phyloP scores from a whole-genome alignment of 2,113 vertebrate genomes.

The Girardinichthys multiradiatus region DNA sequence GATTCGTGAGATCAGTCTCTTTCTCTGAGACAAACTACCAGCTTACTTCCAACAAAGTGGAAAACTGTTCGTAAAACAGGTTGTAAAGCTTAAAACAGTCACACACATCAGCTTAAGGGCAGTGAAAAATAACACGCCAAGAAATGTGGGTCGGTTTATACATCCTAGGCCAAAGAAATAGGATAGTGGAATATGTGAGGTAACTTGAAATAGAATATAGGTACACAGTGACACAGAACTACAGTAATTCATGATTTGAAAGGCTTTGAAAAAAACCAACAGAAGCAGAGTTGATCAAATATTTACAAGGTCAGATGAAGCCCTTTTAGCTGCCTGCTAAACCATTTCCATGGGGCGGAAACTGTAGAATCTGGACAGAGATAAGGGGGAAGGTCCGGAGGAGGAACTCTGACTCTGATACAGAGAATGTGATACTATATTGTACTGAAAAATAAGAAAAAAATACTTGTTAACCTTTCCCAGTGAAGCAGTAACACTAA shows the following conservation, averaged over 20 bases:
- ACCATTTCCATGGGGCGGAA: slow-evolving; percentile 6
- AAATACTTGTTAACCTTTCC: too few relatives aligned
- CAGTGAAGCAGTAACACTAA: too few relatives aligned
- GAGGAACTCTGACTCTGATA: neutral
- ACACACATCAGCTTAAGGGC: too few relatives aligned
- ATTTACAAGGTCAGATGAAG: slow-evolving; percentile 15
- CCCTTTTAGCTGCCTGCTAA: neutral
- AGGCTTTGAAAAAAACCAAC: neutral
- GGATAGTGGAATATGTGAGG: too few relatives aligned
- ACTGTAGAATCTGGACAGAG: neutral
- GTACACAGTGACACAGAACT: neutral
- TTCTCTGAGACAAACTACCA: too few relatives aligned
- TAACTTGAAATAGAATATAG: too few relatives aligned
- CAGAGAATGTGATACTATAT: neutral
- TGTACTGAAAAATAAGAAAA: neutral
- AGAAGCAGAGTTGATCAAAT: slow-evolving; percentile 23
- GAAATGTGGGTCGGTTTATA: too few relatives aligned
- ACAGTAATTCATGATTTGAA: neutral
- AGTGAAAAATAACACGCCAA: too few relatives aligned
- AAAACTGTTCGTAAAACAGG: too few relatives aligned
- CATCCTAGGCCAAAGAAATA: too few relatives aligned
- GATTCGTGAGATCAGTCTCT: neutral
- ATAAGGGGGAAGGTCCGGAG: slow-evolving; percentile 15
- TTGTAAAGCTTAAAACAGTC: too few relatives aligned
- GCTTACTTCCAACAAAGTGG: too few relatives aligned